Evolutionary conservation across 2,797 vertebrate genomes (phyloP).

Genomic region (Microctenopoma steveboyesi): DNA sequence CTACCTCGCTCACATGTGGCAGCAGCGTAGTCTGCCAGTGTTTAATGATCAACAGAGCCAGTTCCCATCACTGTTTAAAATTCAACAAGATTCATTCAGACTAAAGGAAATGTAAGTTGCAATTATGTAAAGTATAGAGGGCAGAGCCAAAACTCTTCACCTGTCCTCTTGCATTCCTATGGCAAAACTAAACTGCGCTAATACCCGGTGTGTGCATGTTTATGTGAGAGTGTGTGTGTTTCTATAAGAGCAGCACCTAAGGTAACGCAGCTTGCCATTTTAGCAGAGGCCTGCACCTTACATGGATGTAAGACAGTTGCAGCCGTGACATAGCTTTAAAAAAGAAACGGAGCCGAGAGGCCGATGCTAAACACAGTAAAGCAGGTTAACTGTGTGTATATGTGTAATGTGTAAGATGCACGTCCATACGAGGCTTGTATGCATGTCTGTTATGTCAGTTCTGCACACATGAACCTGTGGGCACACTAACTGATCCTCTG

Average conservation of each 20-base stretch:
- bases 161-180: conserved; percentile 55
- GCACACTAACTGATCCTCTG: conserved; percentile 68
- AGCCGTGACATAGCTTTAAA: conserved; percentile 62
- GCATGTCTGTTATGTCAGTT: conserved; percentile 27
- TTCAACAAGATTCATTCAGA: conserved; percentile 60
- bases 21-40: conserved; percentile 60
- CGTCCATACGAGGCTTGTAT: conserved; percentile 28
- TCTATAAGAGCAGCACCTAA: conserved; percentile 29
- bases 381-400: conserved; percentile 32
- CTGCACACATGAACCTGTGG: conserved; percentile 43
- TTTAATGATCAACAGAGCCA: conserved; percentile 67
- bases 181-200: conserved; percentile 52
- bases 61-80: conserved; percentile 56
- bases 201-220: conserved; percentile 40
- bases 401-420: conserved; percentile 23
- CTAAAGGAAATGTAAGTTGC: conserved; percentile 65
- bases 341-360: conserved; percentile 45
- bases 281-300: conserved; percentile 55
- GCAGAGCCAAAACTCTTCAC: conserved; percentile 58
- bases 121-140: conserved; percentile 69
- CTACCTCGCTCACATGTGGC: conserved; percentile 54
- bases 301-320: conserved; percentile 54
- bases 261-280: conserved; percentile 49
- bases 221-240: conserved; percentile 33
- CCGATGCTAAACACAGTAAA: conserved; percentile 39